These are phyloP conservation scores for Lydus trimaculatus DNA, from an alignment of 2,888 invertebrate genomes.

Conservation along the genomic window DNA sequence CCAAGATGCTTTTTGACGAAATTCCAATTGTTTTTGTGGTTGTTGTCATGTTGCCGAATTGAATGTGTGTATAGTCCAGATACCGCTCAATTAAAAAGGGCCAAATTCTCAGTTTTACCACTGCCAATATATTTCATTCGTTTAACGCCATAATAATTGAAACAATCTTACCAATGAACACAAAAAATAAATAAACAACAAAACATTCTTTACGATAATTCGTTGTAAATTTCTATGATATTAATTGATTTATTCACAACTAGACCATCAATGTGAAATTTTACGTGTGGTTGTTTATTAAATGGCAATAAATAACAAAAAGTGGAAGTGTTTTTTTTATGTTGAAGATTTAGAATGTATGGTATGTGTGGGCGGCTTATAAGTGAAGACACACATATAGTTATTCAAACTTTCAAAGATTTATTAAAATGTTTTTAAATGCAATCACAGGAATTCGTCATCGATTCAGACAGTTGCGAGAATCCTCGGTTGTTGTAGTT, in stretches of 20 bases:
- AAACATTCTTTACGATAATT: neutral
- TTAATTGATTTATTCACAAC: slow-evolving; percentile 12
- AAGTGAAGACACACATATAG: slow-evolving; percentile 19
- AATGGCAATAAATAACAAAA: slow-evolving; percentile 25
- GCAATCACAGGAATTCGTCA: neutral
- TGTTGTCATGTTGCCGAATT: slow-evolving; percentile 4
- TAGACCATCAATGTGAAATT: slow-evolving; percentile 8
- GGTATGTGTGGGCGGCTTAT: slow-evolving; percentile 23
- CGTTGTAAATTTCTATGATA: neutral
- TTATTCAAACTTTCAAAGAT: slow-evolving; percentile 3
- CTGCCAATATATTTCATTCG: slow-evolving; percentile 3
- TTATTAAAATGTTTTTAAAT: slow-evolving; percentile 1
- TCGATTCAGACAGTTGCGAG: too few relatives aligned
- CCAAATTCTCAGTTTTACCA: slow-evolving; percentile 17
- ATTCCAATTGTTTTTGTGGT: slow-evolving; percentile 18
- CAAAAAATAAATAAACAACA: neutral
- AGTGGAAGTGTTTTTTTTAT: neutral
- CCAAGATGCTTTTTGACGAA: slow-evolving; percentile 18
- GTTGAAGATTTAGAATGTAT: neutral
- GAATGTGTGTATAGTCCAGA: slow-evolving; percentile 4
- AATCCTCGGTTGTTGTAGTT: too few relatives aligned
- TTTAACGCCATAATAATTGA: neutral
- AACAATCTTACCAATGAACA: neutral
- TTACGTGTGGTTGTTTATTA: slow-evolving; percentile 21
- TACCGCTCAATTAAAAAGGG: slow-evolving; percentile 23